phyloP scores from a whole-genome alignment of 2,888 invertebrate genomes.

The Tiliacea aurago region DNA sequence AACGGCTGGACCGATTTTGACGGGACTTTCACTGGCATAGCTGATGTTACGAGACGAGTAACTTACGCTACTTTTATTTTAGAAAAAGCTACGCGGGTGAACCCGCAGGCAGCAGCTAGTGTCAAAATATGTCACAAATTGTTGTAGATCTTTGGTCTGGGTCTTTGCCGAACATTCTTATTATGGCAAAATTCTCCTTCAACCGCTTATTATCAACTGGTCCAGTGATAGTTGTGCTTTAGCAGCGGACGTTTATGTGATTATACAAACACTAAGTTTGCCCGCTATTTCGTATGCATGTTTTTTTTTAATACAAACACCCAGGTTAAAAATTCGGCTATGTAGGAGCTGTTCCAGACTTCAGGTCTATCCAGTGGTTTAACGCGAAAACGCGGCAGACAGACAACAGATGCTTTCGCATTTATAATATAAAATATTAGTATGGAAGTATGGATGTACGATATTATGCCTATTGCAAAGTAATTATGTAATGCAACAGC shows the following conservation, averaged over 20 bases:
- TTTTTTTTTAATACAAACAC: neutral
- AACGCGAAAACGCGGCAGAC: neutral
- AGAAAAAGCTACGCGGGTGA: too few species aligned
- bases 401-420: neutral
- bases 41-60: too few species aligned
- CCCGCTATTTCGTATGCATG: neutral
- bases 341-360: neutral
- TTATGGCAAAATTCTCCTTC: neutral
- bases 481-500: neutral
- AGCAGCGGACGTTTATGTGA: conserved; percentile 21
- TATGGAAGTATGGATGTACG: neutral
- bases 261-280: neutral
- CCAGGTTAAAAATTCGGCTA: too few species aligned
- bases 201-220: conserved; percentile 6
- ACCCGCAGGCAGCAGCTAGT: too few species aligned
- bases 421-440: too few species aligned
- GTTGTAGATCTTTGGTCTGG: neutral
- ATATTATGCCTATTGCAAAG: neutral
- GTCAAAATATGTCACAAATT: neutral
- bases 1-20: too few species aligned
- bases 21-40: too few species aligned
- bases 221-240: neutral
- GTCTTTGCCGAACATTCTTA: conserved; percentile 3
- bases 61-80: too few species aligned
- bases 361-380: neutral